Evolutionary conservation across 2,888 invertebrate genomes (phyloP), one percentile per base, ranked within the genome.

Genomic region (Cecidostiba fungosa): DNA sequence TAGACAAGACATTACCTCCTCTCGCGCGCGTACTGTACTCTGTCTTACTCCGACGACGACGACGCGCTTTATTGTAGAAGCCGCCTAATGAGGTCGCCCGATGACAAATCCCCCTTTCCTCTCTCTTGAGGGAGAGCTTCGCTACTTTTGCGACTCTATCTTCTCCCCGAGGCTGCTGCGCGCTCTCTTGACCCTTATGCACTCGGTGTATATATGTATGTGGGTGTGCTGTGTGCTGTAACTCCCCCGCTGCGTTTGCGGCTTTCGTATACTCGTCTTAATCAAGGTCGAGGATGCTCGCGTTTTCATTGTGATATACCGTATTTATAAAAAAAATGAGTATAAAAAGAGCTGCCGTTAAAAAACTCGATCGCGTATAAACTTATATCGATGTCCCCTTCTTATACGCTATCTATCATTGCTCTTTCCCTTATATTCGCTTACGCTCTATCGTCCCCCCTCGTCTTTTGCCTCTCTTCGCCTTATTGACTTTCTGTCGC

Each of bases 21-120:
- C 26, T 70, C 43, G 26, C 36, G 39, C 39, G 66, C 66, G 62
- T 70, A 59, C 62, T 70, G 39, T 36, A 47, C 59, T 73, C 72
- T 43, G 43, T 73, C 78, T 73, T 36, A 19, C 62, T 79, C 66
- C 12, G 43, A n/a, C 54, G 16, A 8, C 29, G 50, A 23, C 69
- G n/a, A 12, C 32, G 36, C 36, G 66, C 43, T 81, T 74, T 77
- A 86, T 84, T 81, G 81, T 76, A 62, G 43, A 82, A 82, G 59
- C 54, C 74, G 59, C 70, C 82, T 86, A 88, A 87, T 86, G 87
- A 88, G 85, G 85, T 86, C 85, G 85, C 43, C 85, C 84, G 87
- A 87, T 88, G 87, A 87, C 87, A 87, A 88, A 87, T 85, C 87
- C 84, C 47, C 47, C 66, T 32, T 54, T 23, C 47, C 47, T 69